Conservation (phyloP, 2,113 vertebrate genomes). For the Alectura lathami region DNA sequence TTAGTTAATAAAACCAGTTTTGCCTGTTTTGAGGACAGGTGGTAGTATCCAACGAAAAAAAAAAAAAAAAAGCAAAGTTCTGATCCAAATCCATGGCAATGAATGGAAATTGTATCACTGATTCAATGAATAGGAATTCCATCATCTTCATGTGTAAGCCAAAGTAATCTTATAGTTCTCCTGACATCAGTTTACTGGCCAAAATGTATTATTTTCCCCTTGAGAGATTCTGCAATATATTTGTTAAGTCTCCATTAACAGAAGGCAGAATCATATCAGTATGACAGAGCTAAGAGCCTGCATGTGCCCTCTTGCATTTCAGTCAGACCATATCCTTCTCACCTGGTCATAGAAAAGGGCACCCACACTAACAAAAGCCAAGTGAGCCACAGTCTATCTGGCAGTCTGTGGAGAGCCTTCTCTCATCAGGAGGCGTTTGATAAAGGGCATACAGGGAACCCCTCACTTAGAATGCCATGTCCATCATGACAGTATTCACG, state of each 20-base stretch:
- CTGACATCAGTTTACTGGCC: background rate
- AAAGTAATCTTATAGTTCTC: background rate
- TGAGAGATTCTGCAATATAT: background rate
- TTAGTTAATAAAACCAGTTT: background rate
- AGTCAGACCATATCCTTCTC: background rate
- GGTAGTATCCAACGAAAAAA: background rate
- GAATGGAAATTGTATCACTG: background rate
- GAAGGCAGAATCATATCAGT: background rate
- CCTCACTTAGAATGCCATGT: background rate
- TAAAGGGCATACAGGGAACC: background rate
- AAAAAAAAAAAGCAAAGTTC: background rate
- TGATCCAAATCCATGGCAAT: background rate
- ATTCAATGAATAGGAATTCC: background rate
- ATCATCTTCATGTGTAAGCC: background rate
- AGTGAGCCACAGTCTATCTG: background rate
- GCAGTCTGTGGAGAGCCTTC: background rate
- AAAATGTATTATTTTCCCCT: background rate
- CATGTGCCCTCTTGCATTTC: fast-evolving
- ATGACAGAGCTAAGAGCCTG: background rate
- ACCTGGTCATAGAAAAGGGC: background rate
- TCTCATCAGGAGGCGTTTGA: background rate
- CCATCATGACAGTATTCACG: background rate
- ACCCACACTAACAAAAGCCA: background rate
- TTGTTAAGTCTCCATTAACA: background rate
- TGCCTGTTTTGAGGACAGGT: background rate